phyloP scores from a whole-genome alignment of 1,140 invertebrate genomes.

The Elymnias hypermnestra region DNA sequence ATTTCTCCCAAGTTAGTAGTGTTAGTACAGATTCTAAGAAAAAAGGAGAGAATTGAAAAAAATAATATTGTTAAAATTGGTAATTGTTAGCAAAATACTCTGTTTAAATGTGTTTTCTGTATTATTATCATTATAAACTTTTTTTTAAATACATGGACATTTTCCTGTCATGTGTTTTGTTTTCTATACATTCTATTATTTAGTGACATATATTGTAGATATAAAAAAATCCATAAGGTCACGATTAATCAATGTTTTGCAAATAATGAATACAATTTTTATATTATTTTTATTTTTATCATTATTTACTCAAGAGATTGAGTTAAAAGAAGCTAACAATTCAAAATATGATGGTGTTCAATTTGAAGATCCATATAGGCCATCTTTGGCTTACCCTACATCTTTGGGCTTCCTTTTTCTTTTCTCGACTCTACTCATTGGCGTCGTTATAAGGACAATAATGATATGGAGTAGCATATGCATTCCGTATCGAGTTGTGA shows the following conservation, averaged over 20 bases:
- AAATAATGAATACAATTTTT: slow-evolving; percentile 10
- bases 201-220: not conserved
- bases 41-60: too few relatives aligned
- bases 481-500: slow-evolving; percentile 51
- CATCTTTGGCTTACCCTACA: slow-evolving; percentile 39
- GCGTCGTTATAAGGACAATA: slow-evolving; percentile 45
- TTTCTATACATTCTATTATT: not conserved
- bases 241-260: not conserved
- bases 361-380: slow-evolving; percentile 35
- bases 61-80: too few relatives aligned
- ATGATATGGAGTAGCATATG: slow-evolving; percentile 48
- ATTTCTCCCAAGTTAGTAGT: too few relatives aligned
- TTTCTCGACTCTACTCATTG: slow-evolving; percentile 44
- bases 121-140: not conserved
- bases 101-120: not conserved
- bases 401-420: slow-evolving; percentile 46
- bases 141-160: not conserved
- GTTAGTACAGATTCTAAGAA: too few relatives aligned
- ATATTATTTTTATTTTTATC: slow-evolving; percentile 2
- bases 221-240: slow-evolving; percentile 10
- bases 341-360: slow-evolving; percentile 8
- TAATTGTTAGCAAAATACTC: not conserved
- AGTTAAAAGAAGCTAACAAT: not conserved
- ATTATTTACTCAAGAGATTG: not conserved
- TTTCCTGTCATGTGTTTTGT: not conserved